Conservation (phyloP, 2,888 invertebrate species). For the Xestia sexstrigata region DNA sequence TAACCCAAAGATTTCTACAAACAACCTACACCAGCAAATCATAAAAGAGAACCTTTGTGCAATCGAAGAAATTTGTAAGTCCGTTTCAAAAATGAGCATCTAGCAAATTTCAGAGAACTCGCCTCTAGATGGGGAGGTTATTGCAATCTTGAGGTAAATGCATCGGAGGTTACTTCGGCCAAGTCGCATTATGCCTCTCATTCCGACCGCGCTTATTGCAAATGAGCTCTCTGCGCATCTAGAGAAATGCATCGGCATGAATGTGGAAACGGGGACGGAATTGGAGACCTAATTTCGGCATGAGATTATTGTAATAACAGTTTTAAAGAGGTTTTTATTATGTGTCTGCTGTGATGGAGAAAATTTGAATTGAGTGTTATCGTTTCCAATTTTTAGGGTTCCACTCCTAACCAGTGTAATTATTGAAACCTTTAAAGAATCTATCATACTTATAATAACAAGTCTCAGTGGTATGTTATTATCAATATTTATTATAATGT, state of each 20-base stretch:
- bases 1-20: not conserved
- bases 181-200: conserved; percentile 79
- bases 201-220: conserved; percentile 81
- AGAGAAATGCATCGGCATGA: conserved; percentile 65
- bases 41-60: conserved; percentile 56
- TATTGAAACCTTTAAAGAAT: not conserved
- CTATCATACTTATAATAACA: not conserved
- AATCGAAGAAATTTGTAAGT: conserved; percentile 64
- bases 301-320: conserved; percentile 69
- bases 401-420: not conserved
- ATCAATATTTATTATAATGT: too few species aligned
- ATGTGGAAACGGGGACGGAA: conserved; percentile 64
- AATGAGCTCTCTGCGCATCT: conserved; percentile 77
- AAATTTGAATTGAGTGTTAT: conserved; percentile 30
- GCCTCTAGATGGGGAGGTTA: conserved; percentile 68
- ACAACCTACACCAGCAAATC: conserved; percentile 16
- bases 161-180: conserved; percentile 72
- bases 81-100: conserved; percentile 64
- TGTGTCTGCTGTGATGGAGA: conserved; percentile 18
- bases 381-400: not conserved
- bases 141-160: conserved; percentile 74
- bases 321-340: conserved; percentile 43
- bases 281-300: conserved; percentile 72
- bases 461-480: too few species aligned
- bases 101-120: conserved; percentile 69